Evolutionary conservation across 2,888 invertebrate genomes (phyloP).

Genomic region (Hylaea fasciaria): DNA sequence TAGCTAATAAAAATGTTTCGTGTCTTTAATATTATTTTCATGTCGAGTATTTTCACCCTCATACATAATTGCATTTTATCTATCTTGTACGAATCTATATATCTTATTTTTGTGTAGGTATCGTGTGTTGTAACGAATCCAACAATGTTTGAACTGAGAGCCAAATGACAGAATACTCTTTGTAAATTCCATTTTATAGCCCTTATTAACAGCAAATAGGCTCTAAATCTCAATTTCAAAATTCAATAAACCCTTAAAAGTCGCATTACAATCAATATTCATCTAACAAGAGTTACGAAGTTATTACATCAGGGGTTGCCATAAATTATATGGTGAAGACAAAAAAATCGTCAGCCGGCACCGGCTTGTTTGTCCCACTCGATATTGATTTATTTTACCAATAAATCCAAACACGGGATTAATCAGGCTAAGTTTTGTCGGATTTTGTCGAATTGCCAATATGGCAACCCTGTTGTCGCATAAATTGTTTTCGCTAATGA

Average conservation of each 20-base stretch:
- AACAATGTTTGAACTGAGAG: too few species aligned
- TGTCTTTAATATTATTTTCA: neutral
- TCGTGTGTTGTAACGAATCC: too few species aligned
- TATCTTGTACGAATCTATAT: too few species aligned
- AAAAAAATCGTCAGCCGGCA: conserved; percentile 59
- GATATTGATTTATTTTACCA: conserved; percentile 76
- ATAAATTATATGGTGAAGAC: conserved; percentile 58
- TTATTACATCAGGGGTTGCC: conserved; percentile 47
- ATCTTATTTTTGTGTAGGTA: too few species aligned
- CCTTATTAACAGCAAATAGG: neutral
- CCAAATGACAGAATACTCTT: neutral
- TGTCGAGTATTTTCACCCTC: neutral
- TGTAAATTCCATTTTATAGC: neutral
- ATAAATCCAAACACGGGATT: conserved; percentile 79
- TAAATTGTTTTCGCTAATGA: conserved; percentile 41
- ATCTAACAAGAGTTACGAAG: conserved; percentile 48
- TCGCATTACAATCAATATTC: conserved; percentile 28
- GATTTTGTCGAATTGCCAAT: conserved; percentile 68
- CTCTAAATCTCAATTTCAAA: conserved; percentile 13
- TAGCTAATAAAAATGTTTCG: neutral
- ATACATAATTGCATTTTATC: too few species aligned
- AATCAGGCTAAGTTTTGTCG: conserved; percentile 76
- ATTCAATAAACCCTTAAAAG: conserved; percentile 16
- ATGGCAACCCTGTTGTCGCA: conserved; percentile 56
- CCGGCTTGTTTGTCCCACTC: conserved; percentile 66